Conservation (phyloP, 2,888 invertebrate species). For the Macrosiphum euphorbiae region DNA sequence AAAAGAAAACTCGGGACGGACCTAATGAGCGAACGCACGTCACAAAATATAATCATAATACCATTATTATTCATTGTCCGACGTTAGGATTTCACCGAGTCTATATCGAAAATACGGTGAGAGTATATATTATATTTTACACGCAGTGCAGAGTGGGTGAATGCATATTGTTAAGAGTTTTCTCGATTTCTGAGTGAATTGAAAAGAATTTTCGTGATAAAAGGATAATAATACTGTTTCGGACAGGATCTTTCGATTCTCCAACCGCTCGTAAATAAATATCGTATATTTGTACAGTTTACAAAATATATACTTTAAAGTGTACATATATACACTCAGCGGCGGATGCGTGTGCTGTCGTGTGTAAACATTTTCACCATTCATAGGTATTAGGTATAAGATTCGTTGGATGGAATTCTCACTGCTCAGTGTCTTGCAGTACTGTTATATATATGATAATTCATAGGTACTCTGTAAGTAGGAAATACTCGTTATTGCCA, state of each 20-base stretch:
- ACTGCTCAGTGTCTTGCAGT: not conserved
- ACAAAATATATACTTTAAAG: not conserved
- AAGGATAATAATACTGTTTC: not conserved
- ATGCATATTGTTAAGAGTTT: not conserved
- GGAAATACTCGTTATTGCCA: constrained; percentile 2
- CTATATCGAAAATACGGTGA: not conserved
- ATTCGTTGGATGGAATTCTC: not conserved
- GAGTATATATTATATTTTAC: not conserved
- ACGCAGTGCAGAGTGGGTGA: not conserved
- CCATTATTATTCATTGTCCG: constrained; percentile 6
- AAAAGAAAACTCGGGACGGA: constrained; percentile 12
- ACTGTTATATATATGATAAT: not conserved
- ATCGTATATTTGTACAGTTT: not conserved
- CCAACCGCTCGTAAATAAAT: not conserved
- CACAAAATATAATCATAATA: constrained; percentile 38
- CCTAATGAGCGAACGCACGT: constrained; percentile 34
- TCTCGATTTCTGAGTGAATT: not conserved
- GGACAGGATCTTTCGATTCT: constrained; percentile 2
- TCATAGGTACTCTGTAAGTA: not conserved
- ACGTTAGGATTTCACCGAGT: constrained; percentile 34
- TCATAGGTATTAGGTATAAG: not conserved
- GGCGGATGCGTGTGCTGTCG: not conserved
- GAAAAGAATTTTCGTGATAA: not conserved
- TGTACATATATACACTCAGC: not conserved
- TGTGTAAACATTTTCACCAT: constrained; percentile 30